Evolutionary conservation across 2,888 invertebrate genomes (phyloP), one percentile per base, ranked within the genome.

Genomic region (Heliconius charithonia): DNA sequence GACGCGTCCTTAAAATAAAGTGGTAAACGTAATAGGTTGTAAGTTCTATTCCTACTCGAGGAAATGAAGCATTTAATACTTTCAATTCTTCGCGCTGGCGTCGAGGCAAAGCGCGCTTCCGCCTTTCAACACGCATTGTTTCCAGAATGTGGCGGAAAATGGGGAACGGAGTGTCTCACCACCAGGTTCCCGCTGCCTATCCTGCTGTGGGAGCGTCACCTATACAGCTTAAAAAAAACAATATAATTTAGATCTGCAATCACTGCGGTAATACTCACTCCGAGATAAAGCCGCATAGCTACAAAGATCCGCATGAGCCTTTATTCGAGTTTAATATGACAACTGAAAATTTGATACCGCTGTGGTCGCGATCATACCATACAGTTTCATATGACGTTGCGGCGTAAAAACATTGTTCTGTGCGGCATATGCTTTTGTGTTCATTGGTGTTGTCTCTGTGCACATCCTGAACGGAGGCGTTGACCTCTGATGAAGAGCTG

Each of bases 401-500:
- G 84, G 84, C 78, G 78, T 81, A 83, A 81, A 83, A 83, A 84
- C 82, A 81, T 82, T 85, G 85, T 85, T 86, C 86, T 84, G 82
- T 86, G 83, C 85, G 82, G 83, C 86, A 87, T 85, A 86, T 88
- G 84, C 87, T 86, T 89, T 92, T 92, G 91, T 92, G 85, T 84
- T 81, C 87, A 84, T 84, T 85, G 87, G 89, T 92, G 90, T 93
- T 93, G 93, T 93, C 89, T 92, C 88, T 92, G 93, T 88, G 88
- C 92, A 92, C 89, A 93, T 93, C 93, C 93, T 93, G 93, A 92
- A 93, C 92, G 87, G 83, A 83, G 88, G 86, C 91, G 87, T 86
- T 86, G 91, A 92, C 89, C 93, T 88, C 86, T 85, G 84, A 85
- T 92, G 91, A 92, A 93, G 93, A 91, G 92, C 78, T 80, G 76